Conservation (phyloP, 2,888 invertebrate species). For the Pogonocherus hispidulus region DNA sequence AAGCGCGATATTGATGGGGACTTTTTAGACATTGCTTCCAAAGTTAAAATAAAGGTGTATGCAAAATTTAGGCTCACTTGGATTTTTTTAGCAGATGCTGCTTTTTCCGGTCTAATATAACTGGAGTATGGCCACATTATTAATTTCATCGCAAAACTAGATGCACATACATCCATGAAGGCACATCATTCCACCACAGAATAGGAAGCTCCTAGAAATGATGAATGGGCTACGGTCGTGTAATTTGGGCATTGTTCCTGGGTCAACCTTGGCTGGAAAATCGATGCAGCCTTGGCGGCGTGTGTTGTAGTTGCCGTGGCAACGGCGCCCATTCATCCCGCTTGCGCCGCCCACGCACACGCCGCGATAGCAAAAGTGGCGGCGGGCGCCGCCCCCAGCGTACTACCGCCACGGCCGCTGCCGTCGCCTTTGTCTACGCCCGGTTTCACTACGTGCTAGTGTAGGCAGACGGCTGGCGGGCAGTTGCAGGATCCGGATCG, state of each 20-base stretch:
- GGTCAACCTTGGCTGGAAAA: constrained; percentile 65
- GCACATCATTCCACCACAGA: neutral
- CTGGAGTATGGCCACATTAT: too few species aligned
- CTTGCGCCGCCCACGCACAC: constrained; percentile 67
- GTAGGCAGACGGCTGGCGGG: neutral
- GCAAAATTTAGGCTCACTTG: too few species aligned
- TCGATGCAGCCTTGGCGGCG: constrained; percentile 65
- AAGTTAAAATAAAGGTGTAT: too few species aligned
- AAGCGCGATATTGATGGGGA: too few species aligned
- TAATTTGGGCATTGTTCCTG: constrained; percentile 41
- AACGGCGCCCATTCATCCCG: constrained; percentile 73
- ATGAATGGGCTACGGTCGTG: constrained; percentile 39
- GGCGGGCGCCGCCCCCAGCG: constrained; percentile 41
- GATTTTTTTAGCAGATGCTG: too few species aligned
- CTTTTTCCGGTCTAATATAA: too few species aligned
- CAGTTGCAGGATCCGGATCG: neutral
- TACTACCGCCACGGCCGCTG: constrained; percentile 34
- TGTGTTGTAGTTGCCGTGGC: constrained; percentile 68
- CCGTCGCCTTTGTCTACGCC: constrained; percentile 35
- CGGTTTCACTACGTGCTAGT: constrained; percentile 31
- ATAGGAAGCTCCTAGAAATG: constrained; percentile 33
- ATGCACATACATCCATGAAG: neutral
- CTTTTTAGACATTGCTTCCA: too few species aligned
- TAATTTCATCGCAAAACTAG: too few species aligned
- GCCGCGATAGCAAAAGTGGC: constrained; percentile 47